Conservation (phyloP, 2,113 vertebrate species). For the Oxygymnocypris stewartii region DNA sequence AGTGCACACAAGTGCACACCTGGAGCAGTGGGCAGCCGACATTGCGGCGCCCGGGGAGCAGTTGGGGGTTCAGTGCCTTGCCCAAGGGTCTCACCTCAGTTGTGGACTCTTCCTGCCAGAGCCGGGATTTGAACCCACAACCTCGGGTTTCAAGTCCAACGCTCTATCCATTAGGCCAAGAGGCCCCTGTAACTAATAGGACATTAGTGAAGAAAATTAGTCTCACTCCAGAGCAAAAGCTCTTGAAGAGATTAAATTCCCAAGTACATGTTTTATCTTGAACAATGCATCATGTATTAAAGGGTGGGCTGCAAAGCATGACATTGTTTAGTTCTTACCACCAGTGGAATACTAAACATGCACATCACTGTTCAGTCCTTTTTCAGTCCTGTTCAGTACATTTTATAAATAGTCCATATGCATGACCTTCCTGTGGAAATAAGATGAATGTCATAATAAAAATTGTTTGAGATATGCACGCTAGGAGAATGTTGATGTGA, state of each 20-base stretch:
- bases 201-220: background rate
- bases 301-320: conserved; percentile 27
- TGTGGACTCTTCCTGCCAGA: too few species aligned
- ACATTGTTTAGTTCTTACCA: conserved; percentile 44
- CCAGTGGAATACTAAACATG: conserved; percentile 47
- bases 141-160: too few species aligned
- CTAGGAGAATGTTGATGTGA: conserved; percentile 24
- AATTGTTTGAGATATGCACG: conserved; percentile 37
- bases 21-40: too few species aligned
- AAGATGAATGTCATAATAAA: conserved; percentile 46
- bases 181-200: background rate
- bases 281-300: conserved; percentile 38
- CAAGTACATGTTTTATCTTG: conserved; percentile 36
- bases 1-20: too few species aligned
- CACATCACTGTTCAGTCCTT: conserved; percentile 45
- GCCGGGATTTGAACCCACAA: too few species aligned
- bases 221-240: background rate
- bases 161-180: too few species aligned
- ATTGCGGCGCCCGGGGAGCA: too few species aligned
- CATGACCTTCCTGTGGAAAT: conserved; percentile 49
- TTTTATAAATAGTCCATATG: conserved; percentile 42
- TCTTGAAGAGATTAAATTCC: conserved; percentile 1
- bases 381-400: too few species aligned
- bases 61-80: too few species aligned
- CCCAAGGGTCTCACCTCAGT: too few species aligned